These are phyloP conservation scores for Melieria omissa DNA, from an alignment of 2,888 invertebrate genomes.

Conservation along the genomic window DNA sequence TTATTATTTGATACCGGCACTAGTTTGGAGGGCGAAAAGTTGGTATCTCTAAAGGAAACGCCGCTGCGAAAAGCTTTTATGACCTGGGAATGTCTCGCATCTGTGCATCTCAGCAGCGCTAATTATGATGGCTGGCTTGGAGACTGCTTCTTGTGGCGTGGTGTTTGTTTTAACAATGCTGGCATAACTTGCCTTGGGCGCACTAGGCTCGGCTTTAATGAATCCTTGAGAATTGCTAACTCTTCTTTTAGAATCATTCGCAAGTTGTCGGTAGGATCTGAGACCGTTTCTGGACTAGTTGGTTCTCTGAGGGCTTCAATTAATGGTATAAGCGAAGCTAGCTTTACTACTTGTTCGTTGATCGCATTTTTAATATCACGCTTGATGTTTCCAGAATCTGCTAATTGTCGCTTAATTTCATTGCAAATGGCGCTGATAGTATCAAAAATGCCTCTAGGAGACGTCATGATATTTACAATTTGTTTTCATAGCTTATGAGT, in stretches of 20 bases:
- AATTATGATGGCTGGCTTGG: too few relatives aligned
- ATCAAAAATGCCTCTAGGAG: too few relatives aligned
- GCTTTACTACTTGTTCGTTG: neutral
- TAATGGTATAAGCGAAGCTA: neutral
- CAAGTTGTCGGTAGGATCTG: neutral
- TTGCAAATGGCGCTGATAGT: neutral
- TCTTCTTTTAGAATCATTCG: neutral
- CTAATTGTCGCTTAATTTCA: neutral
- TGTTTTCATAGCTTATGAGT: too few relatives aligned
- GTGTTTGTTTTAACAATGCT: too few relatives aligned
- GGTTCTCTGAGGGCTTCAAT: too few relatives aligned
- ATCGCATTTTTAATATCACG: conserved; percentile 6
- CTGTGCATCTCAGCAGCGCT: too few relatives aligned
- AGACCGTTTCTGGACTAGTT: neutral
- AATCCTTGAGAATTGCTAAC: neutral
- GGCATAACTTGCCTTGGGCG: too few relatives aligned
- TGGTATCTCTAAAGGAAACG: too few relatives aligned
- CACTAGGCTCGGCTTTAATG: neutral
- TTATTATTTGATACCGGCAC: conserved; percentile 12
- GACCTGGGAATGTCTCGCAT: too few relatives aligned
- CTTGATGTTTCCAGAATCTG: neutral
- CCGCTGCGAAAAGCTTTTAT: too few relatives aligned
- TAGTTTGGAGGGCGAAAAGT: neutral
- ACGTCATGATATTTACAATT: too few relatives aligned
- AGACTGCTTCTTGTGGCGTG: too few relatives aligned